A percentile compares a stretch with the other conserved stretches of the same genome.
Evolutionary conservation across 1,140 invertebrate genomes (phyloP).

Genomic region (Rhagoletis zephyria): DNA sequence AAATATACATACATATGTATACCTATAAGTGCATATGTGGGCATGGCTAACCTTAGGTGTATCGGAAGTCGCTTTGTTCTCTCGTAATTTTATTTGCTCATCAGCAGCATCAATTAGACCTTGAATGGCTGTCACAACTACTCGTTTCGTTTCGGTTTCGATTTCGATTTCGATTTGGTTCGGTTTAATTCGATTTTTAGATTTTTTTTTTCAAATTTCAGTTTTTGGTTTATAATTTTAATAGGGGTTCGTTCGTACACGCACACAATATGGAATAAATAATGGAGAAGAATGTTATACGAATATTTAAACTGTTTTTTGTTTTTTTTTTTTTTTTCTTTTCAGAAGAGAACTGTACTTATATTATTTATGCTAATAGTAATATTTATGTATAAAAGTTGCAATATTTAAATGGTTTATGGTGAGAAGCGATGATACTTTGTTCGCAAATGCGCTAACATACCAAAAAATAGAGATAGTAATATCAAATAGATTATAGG

Average conservation of each 20-base stretch:
- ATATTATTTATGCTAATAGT: not conserved
- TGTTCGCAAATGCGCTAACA: not conserved
- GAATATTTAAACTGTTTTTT: constrained; percentile 16
- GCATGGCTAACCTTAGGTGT: constrained; percentile 70
- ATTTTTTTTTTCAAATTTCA: not conserved
- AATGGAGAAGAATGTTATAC: not conserved
- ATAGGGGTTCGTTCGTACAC: not conserved
- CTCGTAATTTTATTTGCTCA: constrained; percentile 72
- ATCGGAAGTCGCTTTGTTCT: constrained; percentile 68
- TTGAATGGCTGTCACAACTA: constrained; percentile 73
- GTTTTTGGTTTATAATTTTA: not conserved
- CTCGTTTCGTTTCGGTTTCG: constrained; percentile 43
- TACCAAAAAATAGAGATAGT: not conserved
- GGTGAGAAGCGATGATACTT: constrained; percentile 20
- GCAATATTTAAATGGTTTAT: not conserved
- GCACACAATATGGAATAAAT: constrained; percentile 46
- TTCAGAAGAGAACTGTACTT: not conserved
- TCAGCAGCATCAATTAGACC: constrained; percentile 74
- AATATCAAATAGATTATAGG: not conserved
- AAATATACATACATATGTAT: not conserved
- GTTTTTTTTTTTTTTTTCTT: not conserved
- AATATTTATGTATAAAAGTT: constrained; percentile 10
- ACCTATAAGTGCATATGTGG: not conserved
- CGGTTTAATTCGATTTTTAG: not conserved
- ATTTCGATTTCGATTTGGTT: not conserved